A percentile compares a stretch with the other conserved stretches of the same genome.
phyloP scores from a whole-genome alignment of 2,888 invertebrate genomes.

The Pollenia griseotomentosa region DNA sequence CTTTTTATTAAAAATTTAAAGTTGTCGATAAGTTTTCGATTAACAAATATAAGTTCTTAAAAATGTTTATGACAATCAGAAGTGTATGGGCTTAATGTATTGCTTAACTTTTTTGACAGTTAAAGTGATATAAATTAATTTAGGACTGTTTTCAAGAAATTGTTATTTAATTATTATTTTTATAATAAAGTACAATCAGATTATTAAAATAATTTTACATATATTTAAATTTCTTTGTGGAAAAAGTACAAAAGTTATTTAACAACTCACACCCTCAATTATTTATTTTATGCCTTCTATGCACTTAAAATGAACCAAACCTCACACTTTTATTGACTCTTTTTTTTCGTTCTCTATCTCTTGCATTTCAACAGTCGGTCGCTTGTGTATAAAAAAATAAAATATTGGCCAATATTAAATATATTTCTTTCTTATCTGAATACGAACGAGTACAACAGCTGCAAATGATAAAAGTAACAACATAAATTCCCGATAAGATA shows the following conservation, averaged over 20 bases:
- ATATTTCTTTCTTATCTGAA: conserved; percentile 51
- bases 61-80: too few relatives aligned
- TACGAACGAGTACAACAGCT: conserved; percentile 31
- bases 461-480: conserved; percentile 62
- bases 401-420: conserved; percentile 68
- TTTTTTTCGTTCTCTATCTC: not conserved
- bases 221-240: not conserved
- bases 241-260: not conserved
- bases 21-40: too few relatives aligned
- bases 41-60: too few relatives aligned
- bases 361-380: conserved; percentile 4
- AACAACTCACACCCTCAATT: conserved; percentile 7
- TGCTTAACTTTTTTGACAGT: too few relatives aligned
- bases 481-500: conserved; percentile 68
- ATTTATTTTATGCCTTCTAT: not conserved
- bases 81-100: too few relatives aligned
- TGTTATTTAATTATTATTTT: too few relatives aligned
- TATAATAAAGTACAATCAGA: not conserved
- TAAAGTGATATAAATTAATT: too few relatives aligned
- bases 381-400: conserved; percentile 22
- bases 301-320: not conserved
- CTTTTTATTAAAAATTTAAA: too few relatives aligned
- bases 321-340: not conserved
- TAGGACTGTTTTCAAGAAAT: too few relatives aligned
- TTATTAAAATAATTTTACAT: not conserved